Evolutionary conservation across 2,113 vertebrate genomes (phyloP).

Genomic region (Phocoena sinus): DNA sequence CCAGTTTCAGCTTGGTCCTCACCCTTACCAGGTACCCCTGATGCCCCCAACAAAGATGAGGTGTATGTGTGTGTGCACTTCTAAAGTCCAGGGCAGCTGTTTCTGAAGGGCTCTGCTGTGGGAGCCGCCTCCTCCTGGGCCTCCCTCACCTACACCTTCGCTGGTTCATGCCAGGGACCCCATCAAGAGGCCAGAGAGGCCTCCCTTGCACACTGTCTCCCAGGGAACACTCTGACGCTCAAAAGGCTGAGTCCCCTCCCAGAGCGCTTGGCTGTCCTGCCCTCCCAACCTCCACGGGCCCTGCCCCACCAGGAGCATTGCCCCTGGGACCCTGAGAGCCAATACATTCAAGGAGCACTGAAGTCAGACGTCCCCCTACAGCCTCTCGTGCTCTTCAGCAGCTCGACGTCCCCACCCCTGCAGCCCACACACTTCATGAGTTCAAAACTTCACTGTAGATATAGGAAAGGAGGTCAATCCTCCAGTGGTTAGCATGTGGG

Average conservation of each 20-base stretch:
- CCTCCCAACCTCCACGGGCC: background rate
- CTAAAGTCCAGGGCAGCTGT: background rate
- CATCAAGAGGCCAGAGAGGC: background rate
- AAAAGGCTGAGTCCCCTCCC: background rate
- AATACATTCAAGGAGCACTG: background rate
- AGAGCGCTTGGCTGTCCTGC: background rate
- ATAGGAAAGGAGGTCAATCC: background rate
- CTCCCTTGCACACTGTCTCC: background rate
- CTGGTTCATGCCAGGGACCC: background rate
- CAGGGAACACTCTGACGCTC: accelerated
- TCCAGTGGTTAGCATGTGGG: background rate
- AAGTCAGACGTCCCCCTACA: background rate
- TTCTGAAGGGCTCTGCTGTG: background rate
- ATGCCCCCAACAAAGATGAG: background rate
- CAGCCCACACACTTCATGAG: background rate
- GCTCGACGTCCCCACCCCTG: accelerated
- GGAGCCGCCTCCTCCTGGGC: background rate
- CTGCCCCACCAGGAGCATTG: background rate
- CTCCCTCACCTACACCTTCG: background rate
- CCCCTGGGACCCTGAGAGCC: background rate
- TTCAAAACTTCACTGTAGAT: background rate
- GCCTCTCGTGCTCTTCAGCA: background rate
- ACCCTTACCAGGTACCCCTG: no score
- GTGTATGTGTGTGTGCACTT: background rate
- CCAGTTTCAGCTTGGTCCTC: background rate